These are phyloP conservation scores for Cephus pygmeus DNA, from an alignment of 2,888 invertebrate genomes.

Conservation along the genomic window DNA sequence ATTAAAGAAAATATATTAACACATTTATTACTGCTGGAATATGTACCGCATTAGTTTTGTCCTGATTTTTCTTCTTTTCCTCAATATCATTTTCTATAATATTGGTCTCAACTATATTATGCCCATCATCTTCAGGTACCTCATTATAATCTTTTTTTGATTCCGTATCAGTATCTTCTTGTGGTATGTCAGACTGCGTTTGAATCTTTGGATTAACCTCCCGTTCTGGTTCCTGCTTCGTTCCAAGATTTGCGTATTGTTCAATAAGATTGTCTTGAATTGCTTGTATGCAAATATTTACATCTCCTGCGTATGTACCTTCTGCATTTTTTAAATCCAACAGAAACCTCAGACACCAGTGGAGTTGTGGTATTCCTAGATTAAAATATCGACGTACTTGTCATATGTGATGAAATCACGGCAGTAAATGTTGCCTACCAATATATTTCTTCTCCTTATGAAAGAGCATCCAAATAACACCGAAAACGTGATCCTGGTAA, in stretches of 20 bases:
- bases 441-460: slow-evolving; percentile 42
- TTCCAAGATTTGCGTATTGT: slow-evolving; percentile 52
- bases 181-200: not conserved
- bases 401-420: not conserved
- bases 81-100: not conserved
- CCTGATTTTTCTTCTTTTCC: slow-evolving; percentile 4
- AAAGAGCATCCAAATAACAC: slow-evolving; percentile 65
- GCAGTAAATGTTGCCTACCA: slow-evolving; percentile 31
- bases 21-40: not conserved
- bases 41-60: not conserved
- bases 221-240: not conserved
- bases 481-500: slow-evolving; percentile 64
- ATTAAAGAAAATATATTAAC: not conserved
- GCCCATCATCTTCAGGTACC: not conserved
- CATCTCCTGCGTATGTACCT: slow-evolving; percentile 59
- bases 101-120: not conserved
- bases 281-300: slow-evolving; percentile 59
- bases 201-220: not conserved
- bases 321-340: slow-evolving; percentile 55
- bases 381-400: not conserved
- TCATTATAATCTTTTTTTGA: not conserved
- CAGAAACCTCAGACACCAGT: slow-evolving; percentile 65
- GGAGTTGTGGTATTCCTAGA: slow-evolving; percentile 63
- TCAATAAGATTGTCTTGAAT: slow-evolving; percentile 62
- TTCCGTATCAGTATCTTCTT: not conserved